Evolutionary conservation across 2,888 invertebrate genomes (phyloP), one percentile per base, ranked within the genome.

Genomic region (Pristionchus fissidentatus): DNA sequence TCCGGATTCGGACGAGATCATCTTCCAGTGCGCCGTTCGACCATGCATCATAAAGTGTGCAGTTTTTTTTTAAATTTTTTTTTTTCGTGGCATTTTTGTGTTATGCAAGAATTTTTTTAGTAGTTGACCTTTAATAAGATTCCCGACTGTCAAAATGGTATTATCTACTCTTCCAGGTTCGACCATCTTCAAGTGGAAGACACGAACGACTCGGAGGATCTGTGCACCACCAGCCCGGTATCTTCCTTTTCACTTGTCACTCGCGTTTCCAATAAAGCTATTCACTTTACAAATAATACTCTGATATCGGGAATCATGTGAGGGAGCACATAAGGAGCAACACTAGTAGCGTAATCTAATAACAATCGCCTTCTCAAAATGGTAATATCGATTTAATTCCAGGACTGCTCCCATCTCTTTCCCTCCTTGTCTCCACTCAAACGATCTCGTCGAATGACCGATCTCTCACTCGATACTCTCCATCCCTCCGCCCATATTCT

Each of bases 1-100:
- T 57, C 87, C 89, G 22, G 89, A 89, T 75, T 83, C 85, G 41
- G 87, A 88, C 52, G 89, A 89, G 79, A 83, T 89, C 55, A 87
- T 89, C 86, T 84, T 89, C 83, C 87, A 88, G 83, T 88, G 88
- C 82, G 85, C 85, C 35, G 84, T 89, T n/a, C 55, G 79, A 26
- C 60, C 85, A 15, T 89, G 89, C 77, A 55, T 89, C 38, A 80
- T 43, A n/a, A 35, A 66, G 55, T 73, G n/a, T 19, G 38, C 3
- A 22, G 49, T 49, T 15, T 10, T 49, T 49, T 10, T 19, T 15
- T 19, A 10, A 49, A 15, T 19, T 15, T 19, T 49, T 10, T 41
- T 73, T 32, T n/a, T 32, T 62, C 62, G 15, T 2, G 32, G 43
- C 26, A 66, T 66, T 73, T 43, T 73, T 19, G 49, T 49, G 10